These are phyloP conservation scores for Heliconius erato DNA, from an alignment of 2,888 invertebrate genomes.

Conservation along the genomic window DNA sequence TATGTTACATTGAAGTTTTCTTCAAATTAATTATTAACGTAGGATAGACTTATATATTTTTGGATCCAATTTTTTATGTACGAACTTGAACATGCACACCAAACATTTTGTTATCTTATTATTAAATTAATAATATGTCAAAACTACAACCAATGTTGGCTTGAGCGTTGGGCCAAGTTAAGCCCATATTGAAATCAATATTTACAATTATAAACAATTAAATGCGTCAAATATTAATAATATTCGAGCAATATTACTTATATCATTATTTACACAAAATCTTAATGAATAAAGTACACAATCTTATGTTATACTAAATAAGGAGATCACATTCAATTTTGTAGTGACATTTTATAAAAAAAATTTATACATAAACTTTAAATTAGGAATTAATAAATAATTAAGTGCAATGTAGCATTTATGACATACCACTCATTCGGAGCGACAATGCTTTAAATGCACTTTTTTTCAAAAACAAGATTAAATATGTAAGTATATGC, in stretches of 20 bases:
- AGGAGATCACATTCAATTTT: conserved; percentile 29
- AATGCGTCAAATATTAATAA: not conserved
- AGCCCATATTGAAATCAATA: not conserved
- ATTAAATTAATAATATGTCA: not conserved
- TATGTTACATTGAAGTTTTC: too few relatives aligned
- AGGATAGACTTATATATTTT: too few relatives aligned
- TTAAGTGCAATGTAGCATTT: not conserved
- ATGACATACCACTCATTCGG: not conserved
- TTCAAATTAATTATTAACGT: too few relatives aligned
- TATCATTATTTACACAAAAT: conserved; percentile 9
- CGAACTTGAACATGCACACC: too few relatives aligned
- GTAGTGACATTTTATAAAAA: not conserved
- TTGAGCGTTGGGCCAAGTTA: conserved; percentile 19
- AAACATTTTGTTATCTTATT: not conserved
- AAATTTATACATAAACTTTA: not conserved
- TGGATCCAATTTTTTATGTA: too few relatives aligned
- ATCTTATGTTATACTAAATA: not conserved
- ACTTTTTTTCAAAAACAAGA: too few relatives aligned
- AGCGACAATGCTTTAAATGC: too few relatives aligned
- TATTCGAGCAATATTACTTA: conserved; percentile 5
- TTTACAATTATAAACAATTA: conserved; percentile 5
- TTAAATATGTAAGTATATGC: too few relatives aligned
- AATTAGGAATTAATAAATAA: not conserved
- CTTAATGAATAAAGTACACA: not conserved
- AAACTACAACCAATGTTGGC: conserved; percentile 5